phyloP scores from a whole-genome alignment of 2,797 vertebrate genomes.

The Sciurus carolinensis region DNA sequence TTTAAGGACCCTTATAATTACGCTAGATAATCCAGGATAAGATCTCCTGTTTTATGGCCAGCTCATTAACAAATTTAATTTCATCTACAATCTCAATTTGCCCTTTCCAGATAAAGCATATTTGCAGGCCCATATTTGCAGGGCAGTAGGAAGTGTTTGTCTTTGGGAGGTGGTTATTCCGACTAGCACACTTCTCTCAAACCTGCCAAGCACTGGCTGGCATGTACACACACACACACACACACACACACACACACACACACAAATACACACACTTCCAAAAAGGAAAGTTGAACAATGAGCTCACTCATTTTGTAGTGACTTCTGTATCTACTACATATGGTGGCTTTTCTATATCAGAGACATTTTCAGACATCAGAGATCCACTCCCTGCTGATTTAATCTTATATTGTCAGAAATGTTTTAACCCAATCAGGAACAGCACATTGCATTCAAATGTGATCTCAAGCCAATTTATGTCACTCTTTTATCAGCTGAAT shows the following conservation, averaged over 20 bases:
- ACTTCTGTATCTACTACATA: slow-evolving; percentile 67
- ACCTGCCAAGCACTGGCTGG: not conserved
- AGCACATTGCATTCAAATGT: slow-evolving; percentile 5
- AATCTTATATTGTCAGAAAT: slow-evolving; percentile 75
- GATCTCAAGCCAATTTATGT: slow-evolving; percentile 61
- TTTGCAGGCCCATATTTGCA: not conserved
- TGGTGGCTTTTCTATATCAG: slow-evolving; percentile 70
- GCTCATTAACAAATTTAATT: not conserved
- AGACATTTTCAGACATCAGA: slow-evolving; percentile 68
- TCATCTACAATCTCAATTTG: not conserved
- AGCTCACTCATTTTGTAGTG: not conserved
- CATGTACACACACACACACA: not conserved
- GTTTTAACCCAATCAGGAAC: slow-evolving; percentile 69
- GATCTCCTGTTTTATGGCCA: not conserved
- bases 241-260: not conserved
- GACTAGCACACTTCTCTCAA: not conserved
- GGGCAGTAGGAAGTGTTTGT: not conserved
- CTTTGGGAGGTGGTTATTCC: not conserved
- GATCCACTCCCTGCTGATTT: slow-evolving; percentile 59
- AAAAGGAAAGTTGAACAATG: not conserved
- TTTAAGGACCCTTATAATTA: not conserved
- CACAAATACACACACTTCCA: not conserved
- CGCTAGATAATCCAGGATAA: not conserved
- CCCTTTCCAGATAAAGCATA: not conserved
- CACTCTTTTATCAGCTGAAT: not conserved